Conservation (phyloP, 2,113 vertebrate genomes). For the Sorex fumeus region DNA sequence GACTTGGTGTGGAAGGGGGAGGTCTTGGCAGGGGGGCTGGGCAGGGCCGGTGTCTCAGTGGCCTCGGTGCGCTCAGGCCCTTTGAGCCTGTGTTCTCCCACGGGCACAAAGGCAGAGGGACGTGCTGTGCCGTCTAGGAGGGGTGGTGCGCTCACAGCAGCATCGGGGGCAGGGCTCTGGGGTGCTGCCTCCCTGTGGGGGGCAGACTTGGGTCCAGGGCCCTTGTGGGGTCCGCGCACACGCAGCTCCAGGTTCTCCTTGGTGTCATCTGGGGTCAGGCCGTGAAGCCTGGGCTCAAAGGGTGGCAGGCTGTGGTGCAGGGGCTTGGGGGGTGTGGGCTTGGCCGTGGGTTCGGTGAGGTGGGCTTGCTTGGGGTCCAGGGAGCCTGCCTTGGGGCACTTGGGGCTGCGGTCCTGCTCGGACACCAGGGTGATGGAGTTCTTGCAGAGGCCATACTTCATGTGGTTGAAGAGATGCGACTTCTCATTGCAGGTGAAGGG, state of each 20-base stretch:
- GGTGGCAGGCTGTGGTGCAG: slow-evolving; percentile 75
- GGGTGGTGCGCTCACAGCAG: slow-evolving; percentile 72
- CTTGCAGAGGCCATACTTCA: slow-evolving; percentile 99
- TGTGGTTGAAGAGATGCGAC: slow-evolving; percentile 99
- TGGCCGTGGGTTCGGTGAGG: slow-evolving; percentile 69
- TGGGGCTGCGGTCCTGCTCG: slow-evolving; percentile 91
- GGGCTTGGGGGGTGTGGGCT: slow-evolving; percentile 82
- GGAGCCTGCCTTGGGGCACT: slow-evolving; percentile 85
- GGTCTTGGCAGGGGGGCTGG: slow-evolving; percentile 84
- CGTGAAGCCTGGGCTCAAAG: slow-evolving; percentile 84
- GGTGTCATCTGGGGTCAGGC: slow-evolving; percentile 86
- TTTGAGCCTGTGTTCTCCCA: slow-evolving; percentile 89
- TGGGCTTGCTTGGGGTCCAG: slow-evolving; percentile 84
- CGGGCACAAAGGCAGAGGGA: slow-evolving; percentile 93
- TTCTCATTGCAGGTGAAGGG: slow-evolving; percentile 99
- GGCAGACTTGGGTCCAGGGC: slow-evolving; percentile 80
- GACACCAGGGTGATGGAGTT: slow-evolving; percentile 97
- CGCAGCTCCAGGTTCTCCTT: slow-evolving; percentile 88
- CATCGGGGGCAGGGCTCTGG: slow-evolving; percentile 69
- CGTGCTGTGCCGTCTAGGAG: slow-evolving; percentile 84
- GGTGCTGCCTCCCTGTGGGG: slow-evolving; percentile 80
- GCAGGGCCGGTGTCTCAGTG: slow-evolving; percentile 80
- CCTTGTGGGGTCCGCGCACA: slow-evolving; percentile 68
- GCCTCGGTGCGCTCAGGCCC: slow-evolving; percentile 83
- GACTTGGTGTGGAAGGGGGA: slow-evolving; percentile 87